A percentile compares a stretch with the other conserved stretches of the same genome.
These are phyloP conservation scores for Circaetus gallicus DNA, from an alignment of 2,113 vertebrate genomes.

Conservation along the genomic window DNA sequence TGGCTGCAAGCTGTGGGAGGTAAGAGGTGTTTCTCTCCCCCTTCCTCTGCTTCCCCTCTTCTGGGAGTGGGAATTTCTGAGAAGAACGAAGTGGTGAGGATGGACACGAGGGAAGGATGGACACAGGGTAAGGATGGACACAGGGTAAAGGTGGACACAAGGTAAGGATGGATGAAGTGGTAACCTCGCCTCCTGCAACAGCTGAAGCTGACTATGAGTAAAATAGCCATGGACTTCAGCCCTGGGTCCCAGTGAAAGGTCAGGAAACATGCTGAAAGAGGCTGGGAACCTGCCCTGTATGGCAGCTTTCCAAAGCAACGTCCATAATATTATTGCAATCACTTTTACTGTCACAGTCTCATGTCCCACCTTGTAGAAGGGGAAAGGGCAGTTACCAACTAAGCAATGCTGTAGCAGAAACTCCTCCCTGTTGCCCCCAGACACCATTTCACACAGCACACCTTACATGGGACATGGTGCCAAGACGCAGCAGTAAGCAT, in stretches of 20 bases:
- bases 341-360: not conserved
- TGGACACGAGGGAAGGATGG: not conserved
- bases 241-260: not conserved
- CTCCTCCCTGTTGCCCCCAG: accelerated
- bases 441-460: not conserved
- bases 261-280: not conserved
- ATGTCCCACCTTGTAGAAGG: not conserved
- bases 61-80: not conserved
- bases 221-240: not conserved
- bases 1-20: not conserved
- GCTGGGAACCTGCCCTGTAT: not conserved
- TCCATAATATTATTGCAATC: not conserved
- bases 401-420: not conserved
- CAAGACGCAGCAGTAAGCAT: accelerated
- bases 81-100: not conserved
- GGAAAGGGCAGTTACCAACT: not conserved
- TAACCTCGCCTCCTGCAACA: not conserved
- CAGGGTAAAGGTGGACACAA: not conserved
- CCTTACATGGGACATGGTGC: accelerated
- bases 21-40: not conserved
- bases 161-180: not conserved
- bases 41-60: not conserved
- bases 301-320: not conserved
- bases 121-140: not conserved
- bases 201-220: not conserved